Base-by-base conservation (phyloP, 2,888 invertebrate species). In the Heliconius erato region DNA sequence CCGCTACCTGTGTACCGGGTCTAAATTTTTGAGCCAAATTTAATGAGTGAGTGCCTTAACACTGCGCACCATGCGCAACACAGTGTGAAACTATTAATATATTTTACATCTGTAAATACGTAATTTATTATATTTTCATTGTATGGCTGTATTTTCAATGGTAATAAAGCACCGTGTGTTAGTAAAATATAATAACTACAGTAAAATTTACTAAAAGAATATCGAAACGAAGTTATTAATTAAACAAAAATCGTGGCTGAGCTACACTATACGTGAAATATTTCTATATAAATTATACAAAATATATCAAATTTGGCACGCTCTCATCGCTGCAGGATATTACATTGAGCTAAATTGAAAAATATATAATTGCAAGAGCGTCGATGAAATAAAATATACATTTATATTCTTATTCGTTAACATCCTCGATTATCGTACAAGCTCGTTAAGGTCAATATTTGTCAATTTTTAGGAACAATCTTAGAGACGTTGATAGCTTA, bases 351-450 rank as follows among this genome's bases (percentile, higher is more conserved):
- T 74, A 59, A 74, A 74, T 59, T 74, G 59, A 35, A 74, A 74
- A n/a, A 76, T 59, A n/a, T n/a, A 59, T 76, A 76, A 59, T 76
- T 76, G 74, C 59, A 76, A 32, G 35, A 71, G 26, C 59, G 74
- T 76, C 35, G 35, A 35, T 76, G 5, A 32, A 59, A 76, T n/a
- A 59, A 12, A 65, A 19, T n/a, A 12, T 65, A 65, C 26, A 26
- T 14, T n/a, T 65, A 76, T 35, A 76, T 59, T 32, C 35, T 32
- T 76, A 32, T 76, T 76, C n/a, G n/a, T 32, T 59, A 74, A 3
- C 59, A 32, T 32, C 9, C 19, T 19, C 54, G 54, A 19, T 32
- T 74, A 74, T 59, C 59, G 28, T 23, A 23, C 1, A 59, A 7
- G 12, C n/a, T 71, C 26, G 71, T 71, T 71, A 44, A 26, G 7